A percentile compares a stretch with the other conserved stretches of the same genome.
These are phyloP conservation scores for Megamerina dolium DNA, from an alignment of 2,888 invertebrate genomes.

Conservation along the genomic window DNA sequence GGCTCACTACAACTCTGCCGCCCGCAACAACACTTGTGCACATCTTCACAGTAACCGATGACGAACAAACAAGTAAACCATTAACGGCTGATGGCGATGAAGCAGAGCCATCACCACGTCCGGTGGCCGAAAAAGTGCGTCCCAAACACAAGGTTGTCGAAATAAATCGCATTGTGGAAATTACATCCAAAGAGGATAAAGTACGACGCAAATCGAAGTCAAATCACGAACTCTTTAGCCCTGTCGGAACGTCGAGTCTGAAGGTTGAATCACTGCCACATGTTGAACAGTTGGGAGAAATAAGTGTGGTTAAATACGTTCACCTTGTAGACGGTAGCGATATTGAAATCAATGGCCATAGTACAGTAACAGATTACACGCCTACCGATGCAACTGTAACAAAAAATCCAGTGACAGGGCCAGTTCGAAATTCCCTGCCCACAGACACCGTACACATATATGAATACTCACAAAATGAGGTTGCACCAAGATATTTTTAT, in stretches of 20 bases:
- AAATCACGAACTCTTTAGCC: slow-evolving; percentile 47
- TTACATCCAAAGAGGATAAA: slow-evolving; percentile 60
- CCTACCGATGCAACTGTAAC: slow-evolving; percentile 35
- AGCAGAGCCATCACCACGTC: slow-evolving; percentile 10
- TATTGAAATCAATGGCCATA: slow-evolving; percentile 45
- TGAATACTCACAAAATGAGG: slow-evolving; percentile 12
- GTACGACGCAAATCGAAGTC: slow-evolving; percentile 54
- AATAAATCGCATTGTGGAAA: slow-evolving; percentile 63
- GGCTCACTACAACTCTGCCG: slow-evolving; percentile 31
- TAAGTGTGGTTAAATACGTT: slow-evolving; percentile 62
- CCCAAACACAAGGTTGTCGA: slow-evolving; percentile 58
- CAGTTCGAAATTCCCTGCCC: slow-evolving; percentile 36
- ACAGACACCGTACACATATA: slow-evolving; percentile 11
- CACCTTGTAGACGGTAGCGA: slow-evolving; percentile 55
- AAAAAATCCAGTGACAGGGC: slow-evolving; percentile 20
- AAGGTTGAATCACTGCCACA: slow-evolving; percentile 58
- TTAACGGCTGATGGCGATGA: slow-evolving; percentile 12
- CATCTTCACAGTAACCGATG: slow-evolving; percentile 49
- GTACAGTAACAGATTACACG: slow-evolving; percentile 48
- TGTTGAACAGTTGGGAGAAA: slow-evolving; percentile 63
- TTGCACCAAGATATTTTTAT: slow-evolving; percentile 4
- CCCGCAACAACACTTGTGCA: slow-evolving; percentile 50
- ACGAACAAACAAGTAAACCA: slow-evolving; percentile 26
- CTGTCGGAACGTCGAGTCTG: slow-evolving; percentile 53
- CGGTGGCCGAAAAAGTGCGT: slow-evolving; percentile 20